A percentile compares a stretch with the other conserved stretches of the same genome.
Evolutionary conservation across 2,888 invertebrate species (phyloP).

Genomic region (Heliconius erato): DNA sequence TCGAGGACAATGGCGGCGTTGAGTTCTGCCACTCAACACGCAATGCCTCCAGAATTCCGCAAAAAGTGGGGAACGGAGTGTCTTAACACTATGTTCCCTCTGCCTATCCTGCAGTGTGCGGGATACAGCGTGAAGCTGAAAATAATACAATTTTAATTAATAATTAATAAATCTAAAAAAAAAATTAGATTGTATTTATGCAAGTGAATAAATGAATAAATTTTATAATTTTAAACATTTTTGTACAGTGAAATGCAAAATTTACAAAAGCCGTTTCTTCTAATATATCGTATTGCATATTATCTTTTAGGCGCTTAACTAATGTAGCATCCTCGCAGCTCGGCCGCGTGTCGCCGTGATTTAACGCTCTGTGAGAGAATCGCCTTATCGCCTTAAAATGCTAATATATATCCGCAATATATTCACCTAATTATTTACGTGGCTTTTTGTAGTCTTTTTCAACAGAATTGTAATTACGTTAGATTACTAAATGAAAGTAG

Average conservation of each 20-base stretch:
- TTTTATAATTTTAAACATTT: not conserved
- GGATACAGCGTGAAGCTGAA: no score
- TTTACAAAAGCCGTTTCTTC: not conserved
- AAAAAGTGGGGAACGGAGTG: no score
- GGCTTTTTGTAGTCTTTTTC: conserved; percentile 23
- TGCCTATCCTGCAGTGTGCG: no score
- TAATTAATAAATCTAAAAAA: not conserved
- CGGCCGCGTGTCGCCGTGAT: conserved; percentile 33
- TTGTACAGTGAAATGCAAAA: not conserved
- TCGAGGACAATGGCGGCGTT: no score
- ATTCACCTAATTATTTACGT: conserved; percentile 32
- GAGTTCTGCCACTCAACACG: no score
- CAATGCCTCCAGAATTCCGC: no score
- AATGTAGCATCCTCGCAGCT: conserved; percentile 30
- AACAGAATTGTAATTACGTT: not conserved
- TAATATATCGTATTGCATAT: conserved; percentile 25
- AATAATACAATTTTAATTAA: not conserved
- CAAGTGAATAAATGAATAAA: not conserved
- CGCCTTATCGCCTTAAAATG: conserved; percentile 34
- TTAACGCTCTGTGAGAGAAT: conserved; percentile 35
- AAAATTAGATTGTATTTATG: not conserved
- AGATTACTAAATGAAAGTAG: not conserved
- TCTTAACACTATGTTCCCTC: no score
- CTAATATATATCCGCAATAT: conserved; percentile 34
- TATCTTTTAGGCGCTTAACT: conserved; percentile 31